Evolutionary conservation across 2,113 vertebrate genomes (phyloP), one percentile per base, ranked within the genome.

Genomic region (Cyanoramphus novaezelandiae): DNA sequence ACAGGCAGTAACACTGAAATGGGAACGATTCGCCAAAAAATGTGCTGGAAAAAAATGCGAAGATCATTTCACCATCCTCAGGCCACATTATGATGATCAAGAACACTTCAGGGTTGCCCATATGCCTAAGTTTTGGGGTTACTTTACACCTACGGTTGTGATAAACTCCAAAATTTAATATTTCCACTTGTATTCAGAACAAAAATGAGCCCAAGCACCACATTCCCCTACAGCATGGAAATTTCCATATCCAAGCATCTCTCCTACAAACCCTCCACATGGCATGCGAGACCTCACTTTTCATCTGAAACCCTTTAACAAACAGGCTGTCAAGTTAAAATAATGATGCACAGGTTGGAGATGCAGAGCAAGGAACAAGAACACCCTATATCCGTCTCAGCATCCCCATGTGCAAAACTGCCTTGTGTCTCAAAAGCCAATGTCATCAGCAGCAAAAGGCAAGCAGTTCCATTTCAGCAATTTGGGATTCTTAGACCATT

Each of bases 171-270:
- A 4, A 8, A 41, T 21, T 82, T 64, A 3, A 0, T 18, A 12
- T 33, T 82, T 43, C 43, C 15, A 11, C 6, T 37, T 1, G 3
- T 43, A 15, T 17, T 85, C 55, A 17, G 27, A 52, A 71, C 11
- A 23, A 95, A 82, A 68, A 6, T 0, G 3, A 75, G 5, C 7
- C 46, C 7, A 9, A 63, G 15, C 4, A 47, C 15, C 7, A 8
- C 43, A 8, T 64, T 68, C 43, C 17, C 39, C 39, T 25, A 72
- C 3, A 0, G 17, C 5, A 15, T 44, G 35, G 69, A 78, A 27
- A 31, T 2, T 10, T n/a, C 57, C 11, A 1, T 0, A 5, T 28
- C 20, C 3, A 0, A 62, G 28, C 2, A 77, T 8, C 15, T 57
- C 17, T 37, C 52, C 62, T 47, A 37, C 6, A 86, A 82, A 77